Percentiles rank a stretch among this genome's conserved stretches.
Evolutionary conservation across 2,113 vertebrate genomes (phyloP).

Genomic region (Heptranchias perlo): DNA sequence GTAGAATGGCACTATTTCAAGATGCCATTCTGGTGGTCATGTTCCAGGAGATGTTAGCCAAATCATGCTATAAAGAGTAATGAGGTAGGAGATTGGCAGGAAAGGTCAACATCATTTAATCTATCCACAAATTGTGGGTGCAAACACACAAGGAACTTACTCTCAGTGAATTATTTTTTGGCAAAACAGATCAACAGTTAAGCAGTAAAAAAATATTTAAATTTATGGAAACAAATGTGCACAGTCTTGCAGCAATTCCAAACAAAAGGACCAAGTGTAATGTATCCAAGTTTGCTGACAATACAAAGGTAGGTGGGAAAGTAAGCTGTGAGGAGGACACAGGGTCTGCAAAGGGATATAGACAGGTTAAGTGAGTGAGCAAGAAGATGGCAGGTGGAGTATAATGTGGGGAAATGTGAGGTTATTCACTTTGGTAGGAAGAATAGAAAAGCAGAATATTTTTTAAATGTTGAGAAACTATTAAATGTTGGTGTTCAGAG

Average conservation of each 20-base stretch:
- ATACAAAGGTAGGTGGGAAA: too few relatives aligned
- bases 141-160: background rate
- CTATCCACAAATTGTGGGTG: background rate
- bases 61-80: background rate
- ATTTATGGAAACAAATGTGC: background rate
- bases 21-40: background rate
- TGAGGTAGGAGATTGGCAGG: background rate
- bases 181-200: background rate
- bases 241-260: background rate
- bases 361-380: too few relatives aligned
- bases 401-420: too few relatives aligned
- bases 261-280: too few relatives aligned
- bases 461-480: too few relatives aligned
- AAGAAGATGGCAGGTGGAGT: too few relatives aligned
- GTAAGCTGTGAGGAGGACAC: too few relatives aligned
- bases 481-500: too few relatives aligned
- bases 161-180: background rate
- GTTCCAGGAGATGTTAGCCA: background rate
- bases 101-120: background rate
- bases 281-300: too few relatives aligned
- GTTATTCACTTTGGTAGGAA: too few relatives aligned
- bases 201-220: background rate
- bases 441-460: too few relatives aligned
- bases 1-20: background rate
- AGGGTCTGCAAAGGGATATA: too few relatives aligned